Conservation (phyloP, 2,113 vertebrate genomes). For the Caranx melampygus region DNA sequence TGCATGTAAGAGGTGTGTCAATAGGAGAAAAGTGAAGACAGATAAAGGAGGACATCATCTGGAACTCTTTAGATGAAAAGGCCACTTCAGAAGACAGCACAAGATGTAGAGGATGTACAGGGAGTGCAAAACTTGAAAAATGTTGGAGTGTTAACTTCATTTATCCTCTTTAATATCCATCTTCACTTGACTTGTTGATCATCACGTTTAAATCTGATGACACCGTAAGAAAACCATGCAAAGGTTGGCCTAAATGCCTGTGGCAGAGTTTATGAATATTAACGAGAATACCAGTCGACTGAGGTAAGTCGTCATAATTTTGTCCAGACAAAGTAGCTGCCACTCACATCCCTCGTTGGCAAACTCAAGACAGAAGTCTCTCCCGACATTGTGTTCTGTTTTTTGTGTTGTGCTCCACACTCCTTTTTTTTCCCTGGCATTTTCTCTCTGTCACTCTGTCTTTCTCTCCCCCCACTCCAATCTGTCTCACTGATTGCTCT, state of each 20-base stretch:
- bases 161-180: neutral
- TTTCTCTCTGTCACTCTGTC: slow-evolving; percentile 11
- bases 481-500: slow-evolving; percentile 25
- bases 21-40: neutral
- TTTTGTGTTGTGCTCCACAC: slow-evolving; percentile 37
- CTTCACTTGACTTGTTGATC: neutral
- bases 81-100: neutral
- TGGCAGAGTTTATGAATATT: slow-evolving; percentile 16
- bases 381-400: slow-evolving; percentile 5
- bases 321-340: slow-evolving; percentile 15
- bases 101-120: neutral
- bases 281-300: slow-evolving; percentile 13
- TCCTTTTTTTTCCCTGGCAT: neutral
- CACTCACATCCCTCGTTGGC: slow-evolving; percentile 1
- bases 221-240: neutral
- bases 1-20: neutral
- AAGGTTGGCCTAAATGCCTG: neutral
- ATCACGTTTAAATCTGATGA: slow-evolving; percentile 19
- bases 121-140: neutral
- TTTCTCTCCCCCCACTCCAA: slow-evolving; percentile 13
- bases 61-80: neutral
- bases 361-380: slow-evolving; percentile 16
- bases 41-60: neutral
- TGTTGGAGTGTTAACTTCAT: neutral
- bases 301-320: neutral